These are phyloP conservation scores for Vanessa cardui DNA, from an alignment of 2,888 invertebrate species.

Conservation along the genomic window DNA sequence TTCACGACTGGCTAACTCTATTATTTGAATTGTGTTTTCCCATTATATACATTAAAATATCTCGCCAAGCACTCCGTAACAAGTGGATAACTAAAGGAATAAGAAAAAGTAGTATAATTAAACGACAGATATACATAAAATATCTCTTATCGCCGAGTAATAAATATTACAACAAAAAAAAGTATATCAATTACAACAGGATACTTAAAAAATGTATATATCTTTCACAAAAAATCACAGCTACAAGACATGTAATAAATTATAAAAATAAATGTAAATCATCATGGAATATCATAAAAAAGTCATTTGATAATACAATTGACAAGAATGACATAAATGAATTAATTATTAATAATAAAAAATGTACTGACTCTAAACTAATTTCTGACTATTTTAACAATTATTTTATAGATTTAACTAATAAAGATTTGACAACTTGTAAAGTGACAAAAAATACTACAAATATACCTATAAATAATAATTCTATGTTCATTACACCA, in stretches of 20 bases:
- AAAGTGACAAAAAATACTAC: neutral
- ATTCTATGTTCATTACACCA: neutral
- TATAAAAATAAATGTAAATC: constrained; percentile 4
- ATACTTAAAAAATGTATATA: constrained; percentile 5
- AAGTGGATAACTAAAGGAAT: constrained; percentile 10
- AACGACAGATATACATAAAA: constrained; percentile 3
- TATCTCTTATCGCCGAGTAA: neutral
- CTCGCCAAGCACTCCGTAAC: neutral
- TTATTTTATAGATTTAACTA: constrained; percentile 1
- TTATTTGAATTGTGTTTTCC: constrained; percentile 3
- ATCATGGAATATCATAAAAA: constrained; percentile 11
- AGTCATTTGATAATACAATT: constrained; percentile 2
- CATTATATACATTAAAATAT: neutral
- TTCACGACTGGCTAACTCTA: neutral
- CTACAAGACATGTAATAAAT: neutral
- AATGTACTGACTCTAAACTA: neutral
- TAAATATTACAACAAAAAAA: constrained; percentile 5
- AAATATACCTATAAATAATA: neutral
- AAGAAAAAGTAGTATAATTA: neutral
- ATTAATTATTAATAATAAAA: constrained; percentile 6
- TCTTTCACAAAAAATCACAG: neutral
- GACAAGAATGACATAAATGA: neutral
- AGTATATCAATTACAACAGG: neutral
- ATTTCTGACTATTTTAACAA: constrained; percentile 7
- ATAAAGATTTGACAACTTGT: constrained; percentile 1